Percentiles rank a stretch among this genome's conserved stretches.
phyloP scores from a whole-genome alignment of 2,797 vertebrate genomes.

The Triplophysa yarkandensis region DNA sequence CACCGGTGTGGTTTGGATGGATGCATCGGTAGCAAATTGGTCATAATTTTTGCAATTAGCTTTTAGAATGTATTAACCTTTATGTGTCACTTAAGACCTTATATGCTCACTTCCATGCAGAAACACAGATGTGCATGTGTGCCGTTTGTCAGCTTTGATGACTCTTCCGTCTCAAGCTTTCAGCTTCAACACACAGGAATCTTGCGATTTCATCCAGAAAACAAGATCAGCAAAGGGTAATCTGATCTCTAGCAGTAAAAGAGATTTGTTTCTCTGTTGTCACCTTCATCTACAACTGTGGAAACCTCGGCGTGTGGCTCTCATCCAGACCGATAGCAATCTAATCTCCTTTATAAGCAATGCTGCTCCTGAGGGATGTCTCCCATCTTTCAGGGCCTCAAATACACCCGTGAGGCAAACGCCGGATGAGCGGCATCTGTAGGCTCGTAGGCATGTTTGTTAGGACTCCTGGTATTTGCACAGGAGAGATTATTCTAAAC shows the following conservation, averaged over 20 bases:
- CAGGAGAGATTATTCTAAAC: conserved; percentile 46
- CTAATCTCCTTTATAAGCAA: conserved; percentile 44
- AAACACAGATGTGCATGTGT: background rate
- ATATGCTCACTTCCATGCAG: background rate
- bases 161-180: background rate
- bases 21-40: background rate
- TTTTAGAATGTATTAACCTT: background rate
- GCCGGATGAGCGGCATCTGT: conserved; percentile 41
- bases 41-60: conserved; percentile 17
- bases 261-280: conserved; percentile 49
- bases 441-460: conserved; percentile 52
- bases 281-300: conserved; percentile 37
- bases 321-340: conserved; percentile 43
- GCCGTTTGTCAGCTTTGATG: background rate
- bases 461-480: conserved; percentile 52
- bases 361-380: conserved; percentile 23
- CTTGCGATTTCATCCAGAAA: conserved; percentile 28
- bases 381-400: conserved; percentile 15
- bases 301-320: conserved; percentile 17
- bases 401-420: conserved; percentile 19
- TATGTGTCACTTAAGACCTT: background rate
- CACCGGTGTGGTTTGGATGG: background rate
- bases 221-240: conserved; percentile 41
- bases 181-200: conserved; percentile 18
- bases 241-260: conserved; percentile 34